Percentiles rank a stretch among this genome's conserved stretches.
phyloP scores from a whole-genome alignment of 1,140 invertebrate genomes.

The Magallana ariakensis region DNA sequence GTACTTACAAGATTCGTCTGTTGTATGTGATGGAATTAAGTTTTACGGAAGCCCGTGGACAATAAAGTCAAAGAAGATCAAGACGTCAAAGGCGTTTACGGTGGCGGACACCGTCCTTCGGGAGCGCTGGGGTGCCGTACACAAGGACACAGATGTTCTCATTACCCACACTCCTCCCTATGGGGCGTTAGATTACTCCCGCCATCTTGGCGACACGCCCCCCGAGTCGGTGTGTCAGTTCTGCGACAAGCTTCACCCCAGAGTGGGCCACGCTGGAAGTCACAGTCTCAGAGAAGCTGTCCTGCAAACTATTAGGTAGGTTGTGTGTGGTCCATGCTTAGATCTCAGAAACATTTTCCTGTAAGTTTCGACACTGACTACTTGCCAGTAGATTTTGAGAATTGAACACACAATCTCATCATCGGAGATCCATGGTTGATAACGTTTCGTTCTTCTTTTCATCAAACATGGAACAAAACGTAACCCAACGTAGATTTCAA shows the following conservation, averaged over 20 bases:
- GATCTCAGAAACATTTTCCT: too few relatives aligned
- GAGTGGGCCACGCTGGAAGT: slow-evolving; percentile 59
- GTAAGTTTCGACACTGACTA: too few relatives aligned
- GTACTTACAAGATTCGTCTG: slow-evolving; percentile 67
- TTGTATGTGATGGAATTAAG: slow-evolving; percentile 63
- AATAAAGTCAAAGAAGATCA: slow-evolving; percentile 56
- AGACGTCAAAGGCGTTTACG: slow-evolving; percentile 63
- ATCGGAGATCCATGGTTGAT: too few relatives aligned
- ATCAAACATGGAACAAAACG: too few relatives aligned
- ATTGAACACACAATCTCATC: too few relatives aligned
- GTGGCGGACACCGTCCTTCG: slow-evolving; percentile 53
- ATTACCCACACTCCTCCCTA: slow-evolving; percentile 70
- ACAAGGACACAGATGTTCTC: slow-evolving; percentile 67
- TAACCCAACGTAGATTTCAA: too few relatives aligned
- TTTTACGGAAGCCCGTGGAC: slow-evolving; percentile 70
- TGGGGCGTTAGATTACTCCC: slow-evolving; percentile 63
- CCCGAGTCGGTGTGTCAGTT: slow-evolving; percentile 42
- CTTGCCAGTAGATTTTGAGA: too few relatives aligned
- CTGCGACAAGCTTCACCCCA: slow-evolving; percentile 55
- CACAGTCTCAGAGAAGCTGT: slow-evolving; percentile 55
- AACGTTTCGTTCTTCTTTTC: too few relatives aligned
- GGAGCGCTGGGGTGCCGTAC: slow-evolving; percentile 65
- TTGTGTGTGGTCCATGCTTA: neutral
- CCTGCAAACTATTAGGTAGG: slow-evolving; percentile 62
- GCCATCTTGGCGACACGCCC: neutral